phyloP scores from a whole-genome alignment of 2,113 vertebrate species.

The Trichomycterus rosablanca region DNA sequence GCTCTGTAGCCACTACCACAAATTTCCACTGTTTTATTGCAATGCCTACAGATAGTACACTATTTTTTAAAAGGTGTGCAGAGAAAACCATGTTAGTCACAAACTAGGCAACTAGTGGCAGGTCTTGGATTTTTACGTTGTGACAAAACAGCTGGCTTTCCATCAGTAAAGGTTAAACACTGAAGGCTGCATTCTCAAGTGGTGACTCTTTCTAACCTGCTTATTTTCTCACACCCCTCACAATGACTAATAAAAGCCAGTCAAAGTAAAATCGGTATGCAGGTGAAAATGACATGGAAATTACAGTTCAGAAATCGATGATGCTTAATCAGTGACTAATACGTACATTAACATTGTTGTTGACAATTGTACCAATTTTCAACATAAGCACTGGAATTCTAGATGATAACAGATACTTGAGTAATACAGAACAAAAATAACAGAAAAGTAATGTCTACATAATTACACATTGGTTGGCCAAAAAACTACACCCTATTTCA shows the following conservation, averaged over 20 bases:
- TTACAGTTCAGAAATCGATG: slow-evolving; percentile 2
- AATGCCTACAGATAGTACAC: too few species aligned
- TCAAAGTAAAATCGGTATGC: background rate
- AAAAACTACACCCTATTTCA: too few species aligned
- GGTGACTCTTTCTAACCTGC: slow-evolving; percentile 16
- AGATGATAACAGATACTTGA: background rate
- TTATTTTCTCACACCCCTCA: slow-evolving; percentile 8
- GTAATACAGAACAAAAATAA: background rate
- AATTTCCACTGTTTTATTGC: too few species aligned
- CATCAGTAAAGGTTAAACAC: slow-evolving; percentile 8
- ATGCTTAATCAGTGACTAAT: slow-evolving; percentile 7
- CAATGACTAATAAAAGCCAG: slow-evolving; percentile 32
- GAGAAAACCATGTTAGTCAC: too few species aligned
- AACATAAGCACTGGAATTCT: background rate
- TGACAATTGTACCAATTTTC: background rate
- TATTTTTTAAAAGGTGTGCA: too few species aligned
- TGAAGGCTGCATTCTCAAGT: slow-evolving; percentile 24
- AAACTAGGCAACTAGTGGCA: too few species aligned
- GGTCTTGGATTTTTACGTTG: slow-evolving; percentile 26
- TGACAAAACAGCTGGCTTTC: slow-evolving; percentile 5
- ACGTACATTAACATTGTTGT: background rate
- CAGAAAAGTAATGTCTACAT: background rate
- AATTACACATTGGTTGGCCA: background rate
- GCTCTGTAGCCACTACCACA: too few species aligned
- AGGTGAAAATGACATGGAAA: slow-evolving; percentile 22